These are phyloP conservation scores for Ypsolopha sequella DNA, from an alignment of 2,888 invertebrate species.

Conservation along the genomic window DNA sequence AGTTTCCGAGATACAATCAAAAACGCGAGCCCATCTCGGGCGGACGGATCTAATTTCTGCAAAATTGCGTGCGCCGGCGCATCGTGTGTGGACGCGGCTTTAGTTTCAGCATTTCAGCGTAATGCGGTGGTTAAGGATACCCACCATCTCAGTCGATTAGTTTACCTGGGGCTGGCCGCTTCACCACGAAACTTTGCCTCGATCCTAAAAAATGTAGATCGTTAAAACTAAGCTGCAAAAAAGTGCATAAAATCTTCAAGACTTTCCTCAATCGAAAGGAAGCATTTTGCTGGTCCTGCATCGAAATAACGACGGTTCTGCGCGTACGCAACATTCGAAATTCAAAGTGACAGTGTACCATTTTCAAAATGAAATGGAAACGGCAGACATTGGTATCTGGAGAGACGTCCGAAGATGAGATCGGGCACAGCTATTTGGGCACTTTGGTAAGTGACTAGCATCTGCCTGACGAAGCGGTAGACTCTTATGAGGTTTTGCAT, in stretches of 20 bases:
- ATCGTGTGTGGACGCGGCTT: slow-evolving; percentile 16
- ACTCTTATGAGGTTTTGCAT: too few relatives aligned
- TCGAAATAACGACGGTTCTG: neutral
- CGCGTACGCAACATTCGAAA: neutral
- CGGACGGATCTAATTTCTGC: too few relatives aligned
- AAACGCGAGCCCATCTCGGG: too few relatives aligned
- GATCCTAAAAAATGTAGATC: neutral
- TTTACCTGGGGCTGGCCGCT: slow-evolving; percentile 14
- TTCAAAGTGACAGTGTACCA: slow-evolving; percentile 2
- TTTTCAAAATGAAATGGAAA: slow-evolving; percentile 37
- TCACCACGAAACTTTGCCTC: neutral
- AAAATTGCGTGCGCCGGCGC: too few relatives aligned
- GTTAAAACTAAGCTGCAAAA: neutral
- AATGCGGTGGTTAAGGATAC: slow-evolving; percentile 9
- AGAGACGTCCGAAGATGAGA: slow-evolving; percentile 60
- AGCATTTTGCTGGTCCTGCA: neutral
- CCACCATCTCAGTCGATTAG: slow-evolving; percentile 13
- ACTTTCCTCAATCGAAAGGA: too few relatives aligned
- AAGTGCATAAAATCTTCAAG: too few relatives aligned
- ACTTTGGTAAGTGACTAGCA: slow-evolving; percentile 49
- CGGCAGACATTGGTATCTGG: slow-evolving; percentile 42
- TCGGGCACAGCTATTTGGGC: slow-evolving; percentile 58
- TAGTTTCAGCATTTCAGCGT: slow-evolving; percentile 24
- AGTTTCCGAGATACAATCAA: too few relatives aligned
- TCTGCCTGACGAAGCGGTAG: too few relatives aligned